Conservation (phyloP, 2,797 vertebrate genomes). For the Cyclopterus lumpus region DNA sequence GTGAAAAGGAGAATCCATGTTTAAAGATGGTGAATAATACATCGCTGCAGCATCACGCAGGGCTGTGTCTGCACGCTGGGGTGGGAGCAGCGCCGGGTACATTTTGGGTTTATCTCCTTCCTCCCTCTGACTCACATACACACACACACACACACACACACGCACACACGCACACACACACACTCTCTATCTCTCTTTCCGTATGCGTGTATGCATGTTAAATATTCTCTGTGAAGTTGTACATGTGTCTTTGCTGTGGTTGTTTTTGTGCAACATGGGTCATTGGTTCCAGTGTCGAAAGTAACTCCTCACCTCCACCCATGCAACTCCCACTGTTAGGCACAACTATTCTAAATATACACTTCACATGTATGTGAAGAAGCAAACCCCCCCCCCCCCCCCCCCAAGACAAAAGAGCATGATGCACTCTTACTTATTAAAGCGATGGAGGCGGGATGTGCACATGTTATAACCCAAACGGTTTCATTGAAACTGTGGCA, state of each 20-base stretch:
- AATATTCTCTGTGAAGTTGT: conserved; percentile 40
- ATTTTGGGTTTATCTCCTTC: conserved; percentile 45
- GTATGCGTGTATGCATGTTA: conserved; percentile 6
- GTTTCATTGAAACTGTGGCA: conserved; percentile 39
- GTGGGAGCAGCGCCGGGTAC: conserved; percentile 23
- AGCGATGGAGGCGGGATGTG: conserved; percentile 41
- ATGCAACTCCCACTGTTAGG: conserved; percentile 44
- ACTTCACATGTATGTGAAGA: conserved; percentile 64
- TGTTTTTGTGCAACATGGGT: conserved; percentile 39
- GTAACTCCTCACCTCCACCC: conserved; percentile 44
- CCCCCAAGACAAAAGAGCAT: conserved; percentile 48
- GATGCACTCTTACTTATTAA: conserved; percentile 60
- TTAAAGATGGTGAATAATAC: conserved; percentile 65
- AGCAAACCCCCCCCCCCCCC: conserved; percentile 4
- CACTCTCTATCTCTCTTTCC: not conserved
- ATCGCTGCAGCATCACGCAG: conserved; percentile 62
- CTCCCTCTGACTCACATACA: not conserved
- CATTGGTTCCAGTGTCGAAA: conserved; percentile 45
- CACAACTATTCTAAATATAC: conserved; percentile 69
- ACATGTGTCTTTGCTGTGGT: conserved; percentile 15
- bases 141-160: not conserved
- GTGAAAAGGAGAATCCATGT: conserved; percentile 65
- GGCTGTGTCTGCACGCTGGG: conserved; percentile 56
- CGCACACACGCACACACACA: not conserved
- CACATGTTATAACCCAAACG: conserved; percentile 26